Conservation (phyloP, 2,888 invertebrate genomes). For the Apamea crenata region DNA sequence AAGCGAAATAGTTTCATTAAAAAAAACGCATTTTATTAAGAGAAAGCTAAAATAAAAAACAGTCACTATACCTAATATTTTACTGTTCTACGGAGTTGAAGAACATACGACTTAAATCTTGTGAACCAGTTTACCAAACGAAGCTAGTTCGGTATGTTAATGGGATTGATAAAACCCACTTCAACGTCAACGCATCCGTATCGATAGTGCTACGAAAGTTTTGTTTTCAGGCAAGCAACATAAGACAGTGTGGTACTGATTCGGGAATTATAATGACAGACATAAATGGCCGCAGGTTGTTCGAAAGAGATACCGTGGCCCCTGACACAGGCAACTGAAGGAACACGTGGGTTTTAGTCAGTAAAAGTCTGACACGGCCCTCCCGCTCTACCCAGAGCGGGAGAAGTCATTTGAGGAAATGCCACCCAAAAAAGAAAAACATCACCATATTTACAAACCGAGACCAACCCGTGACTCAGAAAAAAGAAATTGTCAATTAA, state of each 20-base stretch:
- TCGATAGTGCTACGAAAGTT: slow-evolving; percentile 57
- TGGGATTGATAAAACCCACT: slow-evolving; percentile 68
- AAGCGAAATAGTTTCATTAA: slow-evolving; percentile 10
- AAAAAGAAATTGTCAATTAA: too few relatives aligned
- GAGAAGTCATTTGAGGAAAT: too few relatives aligned
- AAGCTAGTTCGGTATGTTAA: slow-evolving; percentile 66
- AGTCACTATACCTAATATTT: slow-evolving; percentile 17
- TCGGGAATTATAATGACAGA: not conserved
- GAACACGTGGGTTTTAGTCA: too few relatives aligned
- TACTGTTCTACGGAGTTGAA: slow-evolving; percentile 30
- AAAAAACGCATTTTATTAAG: slow-evolving; percentile 4
- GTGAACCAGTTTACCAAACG: slow-evolving; percentile 67
- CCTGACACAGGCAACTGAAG: too few relatives aligned
- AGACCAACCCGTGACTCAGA: too few relatives aligned
- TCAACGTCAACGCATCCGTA: slow-evolving; percentile 59
- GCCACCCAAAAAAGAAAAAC: too few relatives aligned
- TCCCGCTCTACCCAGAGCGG: too few relatives aligned
- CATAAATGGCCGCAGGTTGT: too few relatives aligned
- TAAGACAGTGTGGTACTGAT: not conserved
- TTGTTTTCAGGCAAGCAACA: slow-evolving; percentile 13
- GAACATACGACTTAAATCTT: slow-evolving; percentile 48
- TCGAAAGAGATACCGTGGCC: too few relatives aligned
- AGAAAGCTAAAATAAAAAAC: slow-evolving; percentile 45
- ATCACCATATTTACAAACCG: not conserved
- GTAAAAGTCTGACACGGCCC: too few relatives aligned